Conservation (phyloP, 1,140 invertebrate species). For the Arctopsyche grandis region DNA sequence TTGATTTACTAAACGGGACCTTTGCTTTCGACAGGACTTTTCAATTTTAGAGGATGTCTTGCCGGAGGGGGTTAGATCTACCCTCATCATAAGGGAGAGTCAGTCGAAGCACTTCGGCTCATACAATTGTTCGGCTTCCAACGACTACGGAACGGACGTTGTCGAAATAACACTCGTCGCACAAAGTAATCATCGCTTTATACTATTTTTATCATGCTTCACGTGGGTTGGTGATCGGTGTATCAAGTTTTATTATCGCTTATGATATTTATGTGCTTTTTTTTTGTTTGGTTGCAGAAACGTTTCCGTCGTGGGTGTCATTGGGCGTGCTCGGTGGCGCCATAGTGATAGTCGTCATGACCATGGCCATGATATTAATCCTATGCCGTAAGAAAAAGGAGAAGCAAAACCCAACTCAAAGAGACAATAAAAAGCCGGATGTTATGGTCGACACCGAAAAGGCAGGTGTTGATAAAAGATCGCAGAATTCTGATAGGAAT, state of each 20-base stretch:
- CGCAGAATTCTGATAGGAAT: constrained; percentile 77
- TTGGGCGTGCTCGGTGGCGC: constrained; percentile 73
- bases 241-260: background rate
- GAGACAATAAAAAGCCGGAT: constrained; percentile 61
- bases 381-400: constrained; percentile 70
- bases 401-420: constrained; percentile 59
- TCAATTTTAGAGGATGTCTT: constrained; percentile 74
- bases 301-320: constrained; percentile 71
- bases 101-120: constrained; percentile 88
- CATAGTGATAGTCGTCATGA: constrained; percentile 68
- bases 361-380: constrained; percentile 73
- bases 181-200: constrained; percentile 76
- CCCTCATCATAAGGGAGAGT: constrained; percentile 85
- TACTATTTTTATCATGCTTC: background rate
- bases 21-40: constrained; percentile 68
- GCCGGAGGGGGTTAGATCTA: constrained; percentile 76
- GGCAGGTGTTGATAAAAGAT: constrained; percentile 75
- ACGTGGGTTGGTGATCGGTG: constrained; percentile 57
- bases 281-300: constrained; percentile 72
- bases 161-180: constrained; percentile 85
- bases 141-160: constrained; percentile 87
- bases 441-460: constrained; percentile 58
- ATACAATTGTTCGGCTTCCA: constrained; percentile 94
- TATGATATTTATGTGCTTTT: constrained; percentile 4
- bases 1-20: background rate